Base-by-base conservation (phyloP, 37 sponge, comb jelly and placozoan genomes). In the Theonella swinhoei region DNA sequence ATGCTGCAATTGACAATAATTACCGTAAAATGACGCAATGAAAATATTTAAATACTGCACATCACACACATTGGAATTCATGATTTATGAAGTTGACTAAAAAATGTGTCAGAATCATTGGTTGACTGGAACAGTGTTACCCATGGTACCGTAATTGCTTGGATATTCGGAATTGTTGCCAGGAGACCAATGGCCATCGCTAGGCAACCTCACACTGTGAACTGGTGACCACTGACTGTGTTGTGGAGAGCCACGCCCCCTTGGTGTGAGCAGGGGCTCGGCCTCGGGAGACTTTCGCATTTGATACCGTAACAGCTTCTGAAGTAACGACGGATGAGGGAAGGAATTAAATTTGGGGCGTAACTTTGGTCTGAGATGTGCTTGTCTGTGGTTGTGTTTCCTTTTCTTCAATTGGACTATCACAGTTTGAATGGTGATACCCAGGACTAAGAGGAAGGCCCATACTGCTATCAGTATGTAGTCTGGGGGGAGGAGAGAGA, bases 371-470 rank as follows among this genome's bases (percentile, higher is more conserved):
- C 54, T 47, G 54, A 7, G 7, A 17, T 47, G 54, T 47, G 11
- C 14, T 47, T 47, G 54, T 14, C 54, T 7, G 14, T 14, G 54
- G 54, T 47, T 47, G 54, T 47, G 54, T 47, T 47, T 47, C 11
- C 11, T 47, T 28, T 60, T 43, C 4, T 33, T 23, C 2, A 58
- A 25, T 4, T n/a, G 20, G 9, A 47, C 76, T 4, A 79, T 4
- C 22, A 66, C n/a, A 0, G 39, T 39, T 37, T 82, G 82, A 59
- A 35, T 62, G 1, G 11, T 39, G 26, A 72, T 35, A 24, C 82
- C 62, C 40, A 61, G 24, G 28, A 82, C 64, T 0, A 82, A 23
- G 0, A 82, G 62, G 0, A 72, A 20, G n/a, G 60, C 31, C 82
- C 82, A 82, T 0, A 72, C 3, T 22, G 33, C 24, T 1, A 36